Evolutionary conservation across 2,113 vertebrate species (phyloP).

Genomic region (Pseudonaja textilis): DNA sequence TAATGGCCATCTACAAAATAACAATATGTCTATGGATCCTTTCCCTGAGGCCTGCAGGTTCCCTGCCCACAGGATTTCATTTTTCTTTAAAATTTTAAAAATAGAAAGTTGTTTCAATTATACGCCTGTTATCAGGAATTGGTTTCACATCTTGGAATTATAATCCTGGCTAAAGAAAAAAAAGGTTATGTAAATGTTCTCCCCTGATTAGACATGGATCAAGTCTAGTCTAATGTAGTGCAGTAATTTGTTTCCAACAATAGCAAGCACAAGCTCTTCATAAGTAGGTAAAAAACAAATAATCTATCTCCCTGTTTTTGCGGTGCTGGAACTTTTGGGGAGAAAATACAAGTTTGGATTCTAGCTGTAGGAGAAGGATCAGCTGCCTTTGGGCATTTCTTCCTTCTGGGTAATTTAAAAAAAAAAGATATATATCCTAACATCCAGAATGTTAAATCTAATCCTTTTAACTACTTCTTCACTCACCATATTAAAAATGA

Average conservation of each 20-base stretch:
- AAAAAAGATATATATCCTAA: background rate
- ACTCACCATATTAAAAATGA: background rate
- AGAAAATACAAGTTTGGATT: background rate
- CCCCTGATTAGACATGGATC: background rate
- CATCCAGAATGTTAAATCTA: background rate
- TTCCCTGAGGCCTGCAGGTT: background rate
- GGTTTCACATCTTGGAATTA: background rate
- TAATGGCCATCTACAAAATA: background rate
- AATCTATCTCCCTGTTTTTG: background rate
- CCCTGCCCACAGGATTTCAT: background rate
- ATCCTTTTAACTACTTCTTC: background rate
- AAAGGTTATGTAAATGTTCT: background rate
- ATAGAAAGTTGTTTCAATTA: background rate
- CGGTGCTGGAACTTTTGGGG: fast-evolving
- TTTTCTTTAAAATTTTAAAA: background rate
- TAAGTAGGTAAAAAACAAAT: background rate
- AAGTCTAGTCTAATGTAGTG: constrained; percentile 5
- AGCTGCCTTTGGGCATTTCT: fast-evolving
- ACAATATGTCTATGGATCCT: background rate
- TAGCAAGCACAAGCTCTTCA: background rate
- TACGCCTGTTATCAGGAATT: background rate
- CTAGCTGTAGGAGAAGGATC: background rate
- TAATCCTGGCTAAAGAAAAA: background rate
- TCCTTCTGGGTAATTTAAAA: background rate
- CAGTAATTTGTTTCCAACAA: background rate